phyloP scores from a whole-genome alignment of 2,113 vertebrate species.

The Misgurnus anguillicaudatus region DNA sequence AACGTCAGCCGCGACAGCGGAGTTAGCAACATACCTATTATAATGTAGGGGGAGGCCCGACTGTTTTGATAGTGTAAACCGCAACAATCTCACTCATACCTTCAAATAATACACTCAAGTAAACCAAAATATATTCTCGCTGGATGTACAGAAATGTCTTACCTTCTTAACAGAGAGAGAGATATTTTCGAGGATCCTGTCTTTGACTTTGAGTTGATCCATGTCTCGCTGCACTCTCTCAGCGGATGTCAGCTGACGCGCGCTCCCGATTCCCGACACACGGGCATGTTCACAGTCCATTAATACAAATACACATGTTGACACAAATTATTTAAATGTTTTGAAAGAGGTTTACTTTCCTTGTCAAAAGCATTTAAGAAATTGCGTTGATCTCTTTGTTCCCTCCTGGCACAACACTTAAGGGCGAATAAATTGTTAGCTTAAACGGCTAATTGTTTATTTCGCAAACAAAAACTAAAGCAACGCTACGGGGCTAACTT shows the following conservation, averaged over 20 bases:
- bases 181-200: conserved; percentile 95
- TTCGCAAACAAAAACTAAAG: background rate
- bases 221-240: conserved; percentile 70
- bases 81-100: background rate
- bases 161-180: conserved; percentile 96
- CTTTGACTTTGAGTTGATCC: conserved; percentile 94
- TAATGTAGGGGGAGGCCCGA: conserved; percentile 28
- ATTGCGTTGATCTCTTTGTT: background rate
- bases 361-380: too few relatives aligned
- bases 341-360: background rate
- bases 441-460: background rate
- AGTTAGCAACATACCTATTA: too few relatives aligned
- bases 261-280: conserved; percentile 24
- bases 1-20: too few relatives aligned
- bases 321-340: background rate
- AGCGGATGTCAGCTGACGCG: conserved; percentile 73
- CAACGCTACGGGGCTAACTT: background rate
- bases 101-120: background rate
- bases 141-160: conserved; percentile 49
- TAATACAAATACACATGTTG: background rate
- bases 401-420: too few relatives aligned
- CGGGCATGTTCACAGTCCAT: background rate
- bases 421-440: background rate
- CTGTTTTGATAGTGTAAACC: conserved; percentile 9
- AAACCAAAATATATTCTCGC: too few relatives aligned